These are phyloP conservation scores for Pogona vitticeps DNA, from an alignment of 2,113 vertebrate genomes.

Conservation along the genomic window DNA sequence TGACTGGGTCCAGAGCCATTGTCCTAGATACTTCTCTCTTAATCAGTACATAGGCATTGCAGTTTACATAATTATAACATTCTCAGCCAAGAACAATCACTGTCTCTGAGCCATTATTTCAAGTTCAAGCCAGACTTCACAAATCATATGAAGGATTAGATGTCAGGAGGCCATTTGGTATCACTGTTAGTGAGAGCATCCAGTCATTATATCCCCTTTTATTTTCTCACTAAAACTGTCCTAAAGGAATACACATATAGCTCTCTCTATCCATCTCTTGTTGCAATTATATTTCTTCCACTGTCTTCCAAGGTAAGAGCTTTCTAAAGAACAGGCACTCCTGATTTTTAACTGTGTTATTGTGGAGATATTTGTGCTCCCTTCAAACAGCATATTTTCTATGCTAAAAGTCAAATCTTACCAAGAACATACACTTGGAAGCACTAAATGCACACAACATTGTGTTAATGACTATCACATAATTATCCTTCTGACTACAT, in stretches of 20 bases:
- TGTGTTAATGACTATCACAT: not conserved
- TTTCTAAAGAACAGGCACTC: not conserved
- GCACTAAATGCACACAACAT: not conserved
- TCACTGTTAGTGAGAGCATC: not conserved
- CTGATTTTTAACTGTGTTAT: conserved; percentile 3
- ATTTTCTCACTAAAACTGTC: not conserved
- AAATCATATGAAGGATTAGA: not conserved
- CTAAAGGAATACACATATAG: not conserved
- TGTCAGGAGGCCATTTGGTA: not conserved
- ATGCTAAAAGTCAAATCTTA: not conserved
- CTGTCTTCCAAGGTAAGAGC: not conserved
- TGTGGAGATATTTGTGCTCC: not conserved
- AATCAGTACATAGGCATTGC: no score
- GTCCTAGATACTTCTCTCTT: no score
- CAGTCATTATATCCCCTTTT: not conserved
- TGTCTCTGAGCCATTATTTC: not conserved
- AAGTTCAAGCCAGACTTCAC: not conserved
- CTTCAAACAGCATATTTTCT: not conserved
- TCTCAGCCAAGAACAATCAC: not conserved
- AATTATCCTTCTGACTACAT: not conserved
- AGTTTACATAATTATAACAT: no score
- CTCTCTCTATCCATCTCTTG: not conserved
- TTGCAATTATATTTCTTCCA: not conserved
- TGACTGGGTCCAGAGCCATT: no score
- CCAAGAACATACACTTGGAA: not conserved